Conservation (phyloP, 2,888 invertebrate species). For the Limulus polyphemus region DNA sequence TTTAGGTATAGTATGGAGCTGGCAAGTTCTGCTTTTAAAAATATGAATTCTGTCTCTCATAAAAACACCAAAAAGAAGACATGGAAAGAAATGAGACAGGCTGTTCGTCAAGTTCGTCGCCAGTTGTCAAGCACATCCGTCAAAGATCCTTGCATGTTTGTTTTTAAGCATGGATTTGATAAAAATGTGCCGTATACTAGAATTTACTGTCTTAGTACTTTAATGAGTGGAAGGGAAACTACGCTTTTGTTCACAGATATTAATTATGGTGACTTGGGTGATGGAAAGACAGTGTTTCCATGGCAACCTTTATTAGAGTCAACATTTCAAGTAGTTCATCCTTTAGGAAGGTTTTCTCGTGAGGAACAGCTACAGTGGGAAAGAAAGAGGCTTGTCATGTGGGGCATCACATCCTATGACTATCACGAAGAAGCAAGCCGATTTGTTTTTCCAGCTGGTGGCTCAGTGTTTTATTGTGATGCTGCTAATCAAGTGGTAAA, state of each 20-base stretch:
- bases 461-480: constrained; percentile 71
- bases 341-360: constrained; percentile 53
- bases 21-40: not conserved
- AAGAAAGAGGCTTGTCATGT: constrained; percentile 74
- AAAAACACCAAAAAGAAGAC: constrained; percentile 24
- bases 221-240: constrained; percentile 77
- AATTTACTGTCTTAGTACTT: constrained; percentile 79
- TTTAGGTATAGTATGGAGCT: not conserved
- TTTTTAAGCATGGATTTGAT: constrained; percentile 31
- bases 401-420: constrained; percentile 90
- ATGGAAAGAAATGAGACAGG: constrained; percentile 34
- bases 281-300: constrained; percentile 7
- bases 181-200: constrained; percentile 43
- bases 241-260: constrained; percentile 76
- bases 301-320: constrained; percentile 75
- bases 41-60: not conserved
- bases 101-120: constrained; percentile 34
- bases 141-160: constrained; percentile 33
- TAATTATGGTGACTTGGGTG: constrained; percentile 39
- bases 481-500: constrained; percentile 38
- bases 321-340: constrained; percentile 50
- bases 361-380: constrained; percentile 87
- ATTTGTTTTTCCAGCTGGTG: constrained; percentile 80
- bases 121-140: constrained; percentile 32
- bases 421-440: constrained; percentile 65